Base-by-base conservation (phyloP, 2,888 invertebrate species). In the Brachycybe producta region DNA sequence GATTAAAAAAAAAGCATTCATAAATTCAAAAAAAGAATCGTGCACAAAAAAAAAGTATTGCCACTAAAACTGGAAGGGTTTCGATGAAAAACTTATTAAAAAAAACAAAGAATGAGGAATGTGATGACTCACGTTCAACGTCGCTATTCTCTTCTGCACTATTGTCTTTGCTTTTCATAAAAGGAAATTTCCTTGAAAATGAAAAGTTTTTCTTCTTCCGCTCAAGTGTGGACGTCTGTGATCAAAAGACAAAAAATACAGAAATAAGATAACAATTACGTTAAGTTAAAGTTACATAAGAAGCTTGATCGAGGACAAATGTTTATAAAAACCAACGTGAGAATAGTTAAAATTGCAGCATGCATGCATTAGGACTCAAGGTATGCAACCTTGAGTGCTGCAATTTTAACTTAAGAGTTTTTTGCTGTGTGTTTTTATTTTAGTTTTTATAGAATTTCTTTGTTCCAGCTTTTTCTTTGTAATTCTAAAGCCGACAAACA, bases 91-190 rank as follows among this genome's bases (percentile, higher is more conserved):
- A 32, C n/a, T 32, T 11, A 32, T 32, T 32, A 32, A 32, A 24
- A 38, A 27, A 40, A 52, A 27, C 13, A 41, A 21, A 53, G 28
- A 38, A 46, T 24, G 26, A 3, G 24, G 38, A 35, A 40, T 13
- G 15, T 8, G 8, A 5, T 17, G 64, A 84, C 92, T 86, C 78
- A 94, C 94, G 90, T 82, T 94, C 92, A 76, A 88, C 90, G 67
- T 90, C 90, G 60, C 91, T 92, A 67, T 90, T 88, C 65, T 95
- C 92, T 71, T 94, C 91, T 47, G 86, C 88, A 70, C 90, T 91
- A 66, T 94, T 91, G 69, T 98, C 97, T 74, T 94, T 90, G 73
- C 94, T 94, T 77, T 98, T 98, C 86, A 97, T 95, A 73, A 98
- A 98, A 34, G 97, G 97, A 72, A 98, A 95, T 70, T 87, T 90